phyloP scores from a whole-genome alignment of 2,113 vertebrate species.

The Rhea americana region DNA sequence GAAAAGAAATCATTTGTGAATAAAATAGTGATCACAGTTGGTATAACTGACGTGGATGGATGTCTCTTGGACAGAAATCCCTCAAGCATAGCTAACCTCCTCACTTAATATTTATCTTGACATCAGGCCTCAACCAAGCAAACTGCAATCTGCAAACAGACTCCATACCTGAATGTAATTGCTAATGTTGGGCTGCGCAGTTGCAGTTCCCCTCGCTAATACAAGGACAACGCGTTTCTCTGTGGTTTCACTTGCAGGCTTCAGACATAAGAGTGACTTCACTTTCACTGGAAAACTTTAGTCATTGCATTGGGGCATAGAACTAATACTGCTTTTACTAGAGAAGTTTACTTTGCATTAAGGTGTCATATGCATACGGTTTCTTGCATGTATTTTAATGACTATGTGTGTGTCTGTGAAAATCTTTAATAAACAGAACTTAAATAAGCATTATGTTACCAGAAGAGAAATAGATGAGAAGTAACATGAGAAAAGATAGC shows the following conservation, averaged over 20 bases:
- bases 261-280: neutral
- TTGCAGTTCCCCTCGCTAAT: neutral
- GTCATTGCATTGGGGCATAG: neutral
- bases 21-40: neutral
- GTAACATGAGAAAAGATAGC: no score
- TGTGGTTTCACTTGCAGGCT: neutral
- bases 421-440: slow-evolving; percentile 28
- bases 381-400: slow-evolving; percentile 11
- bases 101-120: neutral
- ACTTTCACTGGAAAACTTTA: neutral
- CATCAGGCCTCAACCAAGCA: neutral
- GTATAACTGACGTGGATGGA: neutral
- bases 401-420: neutral
- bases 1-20: neutral
- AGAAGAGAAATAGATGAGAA: neutral
- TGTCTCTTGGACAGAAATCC: neutral
- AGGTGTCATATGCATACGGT: slow-evolving; percentile 15
- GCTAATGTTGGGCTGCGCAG: neutral
- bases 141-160: neutral
- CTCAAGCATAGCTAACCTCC: neutral
- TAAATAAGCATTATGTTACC: neutral
- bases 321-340: neutral
- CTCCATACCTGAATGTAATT: neutral
- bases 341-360: neutral
- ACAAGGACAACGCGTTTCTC: neutral